Conservation (phyloP, 2,888 invertebrate species). For the Microctonus aethiopoides region DNA sequence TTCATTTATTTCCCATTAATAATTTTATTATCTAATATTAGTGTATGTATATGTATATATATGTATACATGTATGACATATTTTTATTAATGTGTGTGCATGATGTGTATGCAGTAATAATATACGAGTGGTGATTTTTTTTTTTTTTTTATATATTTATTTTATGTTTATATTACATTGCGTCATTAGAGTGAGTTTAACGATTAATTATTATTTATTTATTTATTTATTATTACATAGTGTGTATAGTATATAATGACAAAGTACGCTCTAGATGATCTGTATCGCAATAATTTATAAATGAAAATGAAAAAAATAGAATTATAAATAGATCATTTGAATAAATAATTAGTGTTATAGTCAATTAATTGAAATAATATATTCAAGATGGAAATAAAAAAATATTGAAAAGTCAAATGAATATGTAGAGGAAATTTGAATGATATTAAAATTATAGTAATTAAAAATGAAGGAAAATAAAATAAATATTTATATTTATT, state of each 20-base stretch:
- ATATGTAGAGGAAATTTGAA: too few relatives aligned
- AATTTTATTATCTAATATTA: conserved; percentile 9
- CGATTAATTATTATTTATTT: background rate
- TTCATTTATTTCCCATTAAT: background rate
- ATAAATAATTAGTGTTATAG: too few relatives aligned
- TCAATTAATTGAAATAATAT: too few relatives aligned
- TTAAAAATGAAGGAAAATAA: too few relatives aligned
- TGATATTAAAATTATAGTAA: too few relatives aligned
- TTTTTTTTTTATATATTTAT: background rate
- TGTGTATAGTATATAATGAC: background rate
- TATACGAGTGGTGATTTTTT: too few relatives aligned
- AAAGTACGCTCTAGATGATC: background rate
- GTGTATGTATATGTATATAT: background rate
- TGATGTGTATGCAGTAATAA: background rate
- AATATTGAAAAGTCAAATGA: too few relatives aligned
- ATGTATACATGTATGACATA: too few relatives aligned
- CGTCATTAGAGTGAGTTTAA: conserved; percentile 3
- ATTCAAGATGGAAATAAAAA: too few relatives aligned
- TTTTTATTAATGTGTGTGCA: too few relatives aligned
- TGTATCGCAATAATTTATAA: background rate
- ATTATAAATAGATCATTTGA: too few relatives aligned
- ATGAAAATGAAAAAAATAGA: background rate
- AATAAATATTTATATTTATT: too few relatives aligned
- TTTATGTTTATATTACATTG: background rate
- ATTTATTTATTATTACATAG: background rate